phyloP scores from a whole-genome alignment of 92 coral and sea anemone genomes.

The Meandrina meandrites region DNA sequence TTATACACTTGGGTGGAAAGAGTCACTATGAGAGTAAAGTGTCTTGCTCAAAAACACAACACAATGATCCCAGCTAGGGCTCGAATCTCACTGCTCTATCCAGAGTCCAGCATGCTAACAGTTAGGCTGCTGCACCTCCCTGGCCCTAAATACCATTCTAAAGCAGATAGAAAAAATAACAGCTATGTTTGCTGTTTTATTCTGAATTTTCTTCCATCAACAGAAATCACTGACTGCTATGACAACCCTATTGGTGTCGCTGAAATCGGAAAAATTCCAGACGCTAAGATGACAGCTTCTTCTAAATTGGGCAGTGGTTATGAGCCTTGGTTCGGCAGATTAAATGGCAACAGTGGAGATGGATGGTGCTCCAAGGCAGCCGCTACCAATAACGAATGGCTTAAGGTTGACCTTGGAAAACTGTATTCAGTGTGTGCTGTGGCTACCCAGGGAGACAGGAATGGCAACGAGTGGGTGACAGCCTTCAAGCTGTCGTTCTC shows the following conservation, averaged over 20 bases:
- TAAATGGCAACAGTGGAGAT: background rate
- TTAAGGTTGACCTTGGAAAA: background rate
- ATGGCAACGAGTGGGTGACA: background rate
- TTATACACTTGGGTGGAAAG: too few relatives aligned
- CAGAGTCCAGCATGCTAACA: too few relatives aligned
- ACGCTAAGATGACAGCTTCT: background rate
- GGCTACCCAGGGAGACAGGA: background rate
- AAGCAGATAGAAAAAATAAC: too few relatives aligned
- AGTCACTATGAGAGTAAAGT: too few relatives aligned
- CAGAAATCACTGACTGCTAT: too few relatives aligned
- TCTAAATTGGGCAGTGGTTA: background rate
- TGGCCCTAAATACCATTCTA: too few relatives aligned
- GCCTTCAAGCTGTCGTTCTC: conserved; percentile 2
- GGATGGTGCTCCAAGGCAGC: background rate
- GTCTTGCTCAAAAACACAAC: too few relatives aligned
- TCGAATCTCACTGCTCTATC: too few relatives aligned
- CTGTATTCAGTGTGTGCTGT: background rate
- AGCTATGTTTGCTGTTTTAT: too few relatives aligned
- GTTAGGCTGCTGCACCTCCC: too few relatives aligned
- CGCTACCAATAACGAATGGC: background rate
- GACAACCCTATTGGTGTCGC: background rate
- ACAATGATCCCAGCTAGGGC: too few relatives aligned
- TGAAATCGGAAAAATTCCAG: background rate
- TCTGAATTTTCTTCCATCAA: too few relatives aligned
- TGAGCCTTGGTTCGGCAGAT: background rate